Evolutionary conservation across 1,140 invertebrate genomes (phyloP).

Genomic region (Penaeus indicus): DNA sequence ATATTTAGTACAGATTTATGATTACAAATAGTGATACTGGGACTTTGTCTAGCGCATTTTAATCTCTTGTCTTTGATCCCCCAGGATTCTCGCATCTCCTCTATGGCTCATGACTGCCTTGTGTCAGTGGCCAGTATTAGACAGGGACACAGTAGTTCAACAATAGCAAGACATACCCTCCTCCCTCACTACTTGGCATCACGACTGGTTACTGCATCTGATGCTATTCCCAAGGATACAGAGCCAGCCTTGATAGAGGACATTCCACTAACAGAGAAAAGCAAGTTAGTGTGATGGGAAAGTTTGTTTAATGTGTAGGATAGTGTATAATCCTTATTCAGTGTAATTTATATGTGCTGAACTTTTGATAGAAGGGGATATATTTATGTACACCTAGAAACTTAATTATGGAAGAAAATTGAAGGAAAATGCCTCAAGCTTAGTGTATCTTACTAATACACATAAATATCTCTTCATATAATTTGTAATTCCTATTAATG

Average conservation of each 20-base stretch:
- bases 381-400: too few species aligned
- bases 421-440: too few species aligned
- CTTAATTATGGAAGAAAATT: conserved; percentile 11
- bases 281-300: conserved; percentile 12
- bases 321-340: too few species aligned
- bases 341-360: neutral
- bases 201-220: conserved; percentile 49
- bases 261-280: conserved; percentile 43
- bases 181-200: conserved; percentile 64
- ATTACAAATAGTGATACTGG: neutral
- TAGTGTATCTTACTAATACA: too few species aligned
- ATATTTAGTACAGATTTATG: neutral
- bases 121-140: conserved; percentile 56
- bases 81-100: conserved; percentile 51
- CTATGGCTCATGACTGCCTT: conserved; percentile 61
- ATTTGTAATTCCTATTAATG: too few species aligned
- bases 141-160: conserved; percentile 51
- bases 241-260: conserved; percentile 64
- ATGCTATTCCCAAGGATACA: conserved; percentile 55
- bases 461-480: too few species aligned
- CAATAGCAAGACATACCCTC: conserved; percentile 59
- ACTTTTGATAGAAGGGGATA: neutral
- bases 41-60: neutral
- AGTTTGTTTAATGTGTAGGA: neutral
- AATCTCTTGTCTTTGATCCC: neutral